phyloP scores from a whole-genome alignment of 1,140 invertebrate genomes.

The Formica exsecta region DNA sequence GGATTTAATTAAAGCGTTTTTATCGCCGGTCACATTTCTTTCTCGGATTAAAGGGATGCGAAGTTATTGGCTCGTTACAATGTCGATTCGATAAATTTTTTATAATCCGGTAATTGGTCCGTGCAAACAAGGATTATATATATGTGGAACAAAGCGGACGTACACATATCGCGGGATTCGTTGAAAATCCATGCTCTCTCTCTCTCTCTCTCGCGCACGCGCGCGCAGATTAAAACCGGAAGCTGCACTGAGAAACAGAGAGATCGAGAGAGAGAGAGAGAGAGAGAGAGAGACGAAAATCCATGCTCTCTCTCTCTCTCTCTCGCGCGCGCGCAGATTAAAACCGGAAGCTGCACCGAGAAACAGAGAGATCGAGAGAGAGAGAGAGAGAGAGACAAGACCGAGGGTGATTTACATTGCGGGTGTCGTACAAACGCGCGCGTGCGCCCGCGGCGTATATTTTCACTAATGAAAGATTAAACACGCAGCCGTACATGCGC shows the following conservation, averaged over 20 bases:
- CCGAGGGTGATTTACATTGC: constrained; percentile 50
- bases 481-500: constrained; percentile 1
- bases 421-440: constrained; percentile 39
- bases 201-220: background rate
- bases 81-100: constrained; percentile 37
- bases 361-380: background rate
- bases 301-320: background rate
- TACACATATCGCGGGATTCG: background rate
- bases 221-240: background rate
- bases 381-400: background rate
- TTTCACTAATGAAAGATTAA: constrained; percentile 33
- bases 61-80: constrained; percentile 39
- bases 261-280: background rate
- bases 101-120: constrained; percentile 28
- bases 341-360: background rate
- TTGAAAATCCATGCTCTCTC: background rate
- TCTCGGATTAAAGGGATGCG: background rate
- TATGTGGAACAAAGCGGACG: background rate
- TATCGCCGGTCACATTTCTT: background rate
- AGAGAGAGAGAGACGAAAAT: too few species aligned
- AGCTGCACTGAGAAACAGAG: background rate
- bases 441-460: background rate
- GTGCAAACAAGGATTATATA: background rate
- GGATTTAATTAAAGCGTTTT: constrained; percentile 51
- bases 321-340: background rate